Conservation (phyloP, 2,113 vertebrate species). For the Amphilophus citrinellus region DNA sequence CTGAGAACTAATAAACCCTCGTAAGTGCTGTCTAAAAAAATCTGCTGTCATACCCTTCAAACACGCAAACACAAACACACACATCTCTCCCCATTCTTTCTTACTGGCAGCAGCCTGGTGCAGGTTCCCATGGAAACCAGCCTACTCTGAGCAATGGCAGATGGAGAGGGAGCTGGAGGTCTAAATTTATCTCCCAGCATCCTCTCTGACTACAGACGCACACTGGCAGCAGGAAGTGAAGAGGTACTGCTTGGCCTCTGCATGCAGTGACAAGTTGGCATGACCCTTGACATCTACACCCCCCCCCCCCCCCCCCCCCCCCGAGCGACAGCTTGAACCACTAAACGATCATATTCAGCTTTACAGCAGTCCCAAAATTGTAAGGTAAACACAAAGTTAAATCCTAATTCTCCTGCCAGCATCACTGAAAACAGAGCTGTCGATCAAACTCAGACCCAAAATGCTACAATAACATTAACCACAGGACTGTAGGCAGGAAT, state of each 20-base stretch:
- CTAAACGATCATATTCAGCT: not conserved
- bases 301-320: not conserved
- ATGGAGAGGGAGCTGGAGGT: conserved; percentile 86
- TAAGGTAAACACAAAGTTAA: conserved; percentile 37
- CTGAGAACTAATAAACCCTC: conserved; percentile 61
- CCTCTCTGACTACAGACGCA: conserved; percentile 82
- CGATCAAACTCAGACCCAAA: conserved; percentile 20
- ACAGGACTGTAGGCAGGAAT: conserved; percentile 12
- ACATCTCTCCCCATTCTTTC: conserved; percentile 53
- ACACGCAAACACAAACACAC: conserved; percentile 46
- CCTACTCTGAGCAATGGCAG: conserved; percentile 85
- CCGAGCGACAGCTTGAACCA: conserved; percentile 30
- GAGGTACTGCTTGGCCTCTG: conserved; percentile 68
- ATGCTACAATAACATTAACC: conserved; percentile 26
- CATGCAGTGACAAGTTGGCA: conserved; percentile 62
- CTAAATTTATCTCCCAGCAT: conserved; percentile 88
- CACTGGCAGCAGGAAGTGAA: conserved; percentile 80
- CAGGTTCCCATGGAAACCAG: conserved; percentile 86
- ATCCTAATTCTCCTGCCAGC: not conserved
- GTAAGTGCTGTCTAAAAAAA: conserved; percentile 63
- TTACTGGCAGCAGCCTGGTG: conserved; percentile 77
- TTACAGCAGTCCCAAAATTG: conserved; percentile 13
- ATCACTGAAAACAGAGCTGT: conserved; percentile 13
- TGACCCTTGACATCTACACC: conserved; percentile 63
- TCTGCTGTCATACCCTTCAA: conserved; percentile 54